Base-by-base conservation (phyloP, 2,797 vertebrate genomes). In the Onychomys torridus region DNA sequence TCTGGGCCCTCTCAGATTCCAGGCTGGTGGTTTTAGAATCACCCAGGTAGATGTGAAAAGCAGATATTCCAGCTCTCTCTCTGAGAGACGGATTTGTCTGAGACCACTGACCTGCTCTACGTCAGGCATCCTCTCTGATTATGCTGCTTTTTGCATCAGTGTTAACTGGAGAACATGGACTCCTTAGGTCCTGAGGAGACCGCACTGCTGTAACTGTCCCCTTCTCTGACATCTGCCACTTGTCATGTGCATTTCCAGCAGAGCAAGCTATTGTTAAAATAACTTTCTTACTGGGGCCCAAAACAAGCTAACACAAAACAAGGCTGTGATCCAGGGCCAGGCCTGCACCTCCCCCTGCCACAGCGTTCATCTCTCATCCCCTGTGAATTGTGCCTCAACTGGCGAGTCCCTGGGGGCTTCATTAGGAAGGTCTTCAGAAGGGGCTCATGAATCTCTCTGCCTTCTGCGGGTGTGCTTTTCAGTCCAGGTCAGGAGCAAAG, bases 361-460 rank as follows among this genome's bases (percentile, higher is more conserved):
- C 88, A 34, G 29, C 37, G 71, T 49, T 94, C 75, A 8, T 52
- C 76, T 79, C 63, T 12, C 79, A 95, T 71, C 49, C 75, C 76
- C 93, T 67, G 89, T 52, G 79, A 93, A 90, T 92, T 92, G 93
- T 69, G 59, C 77, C 29, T 10, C 0, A 6, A 59, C 55, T 0
- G 14, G 77, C 40, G 59, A 81, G 57, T 96, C 97, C 96, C 97
- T 0, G 23, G 75, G 94, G 96, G 78, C 96, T 97, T 97, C 97
- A 97, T 98, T 97, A 97, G 75, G 29, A 83, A 85, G 96, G 78
- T 94, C 94, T 96, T 94, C 89, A 91, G 96, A 95, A 97, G 95
- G 55, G 59, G 76, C 59, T 65, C 78, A 67, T 61, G 97, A 84
- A 77, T 95, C 90, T 92, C 93, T 96, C 57, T 90, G 76, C 73